A percentile compares a stretch with the other conserved stretches of the same genome.
Conservation (phyloP, 2,888 invertebrate species). For the Cremastinae sp. region DNA sequence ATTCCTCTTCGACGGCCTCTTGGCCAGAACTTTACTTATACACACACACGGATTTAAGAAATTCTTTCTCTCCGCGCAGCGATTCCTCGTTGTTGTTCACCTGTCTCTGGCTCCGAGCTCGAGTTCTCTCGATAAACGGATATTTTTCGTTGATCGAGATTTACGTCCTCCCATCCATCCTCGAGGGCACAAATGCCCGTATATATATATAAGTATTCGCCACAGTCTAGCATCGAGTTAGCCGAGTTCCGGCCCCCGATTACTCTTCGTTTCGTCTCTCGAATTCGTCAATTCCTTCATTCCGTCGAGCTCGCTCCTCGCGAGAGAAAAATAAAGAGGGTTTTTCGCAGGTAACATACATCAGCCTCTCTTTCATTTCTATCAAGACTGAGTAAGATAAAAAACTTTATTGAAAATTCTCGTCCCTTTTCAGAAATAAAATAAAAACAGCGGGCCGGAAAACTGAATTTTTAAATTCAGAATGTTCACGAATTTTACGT, state of each 20-base stretch:
- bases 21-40: not conserved
- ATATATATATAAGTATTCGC: not conserved
- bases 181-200: not conserved
- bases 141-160: slow-evolving; percentile 31
- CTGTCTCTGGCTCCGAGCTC: slow-evolving; percentile 2
- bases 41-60: slow-evolving; percentile 19
- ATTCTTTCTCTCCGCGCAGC: slow-evolving; percentile 21
- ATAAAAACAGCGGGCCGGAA: too few relatives aligned
- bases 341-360: not conserved
- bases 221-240: slow-evolving; percentile 25
- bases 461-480: too few relatives aligned
- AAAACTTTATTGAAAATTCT: too few relatives aligned
- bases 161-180: not conserved
- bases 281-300: slow-evolving; percentile 26
- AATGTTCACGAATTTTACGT: too few relatives aligned
- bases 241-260: slow-evolving; percentile 25
- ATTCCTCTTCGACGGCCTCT: slow-evolving; percentile 30
- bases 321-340: not conserved
- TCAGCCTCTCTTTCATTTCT: too few relatives aligned
- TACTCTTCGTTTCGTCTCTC: slow-evolving; percentile 51
- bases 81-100: slow-evolving; percentile 38
- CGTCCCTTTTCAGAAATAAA: too few relatives aligned
- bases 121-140: slow-evolving; percentile 44
- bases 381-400: too few relatives aligned
- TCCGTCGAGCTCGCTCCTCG: not conserved